Percentiles rank a stretch among this genome's conserved stretches.
Evolutionary conservation across 2,888 invertebrate genomes (phyloP).

Genomic region (Leptura quadrifasciata): DNA sequence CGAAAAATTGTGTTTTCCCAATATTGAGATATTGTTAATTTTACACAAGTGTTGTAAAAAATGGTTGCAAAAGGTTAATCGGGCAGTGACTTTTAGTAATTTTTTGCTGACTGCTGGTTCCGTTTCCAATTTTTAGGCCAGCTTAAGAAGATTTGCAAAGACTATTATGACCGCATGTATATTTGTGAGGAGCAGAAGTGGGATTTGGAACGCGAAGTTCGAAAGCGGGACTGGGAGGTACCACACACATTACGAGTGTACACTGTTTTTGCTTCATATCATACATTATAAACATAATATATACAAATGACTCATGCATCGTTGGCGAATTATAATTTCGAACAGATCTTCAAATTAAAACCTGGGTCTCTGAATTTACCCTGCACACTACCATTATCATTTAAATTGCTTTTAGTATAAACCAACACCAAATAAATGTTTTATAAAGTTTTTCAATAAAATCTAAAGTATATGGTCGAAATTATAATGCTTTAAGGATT

Average conservation of each 20-base stretch:
- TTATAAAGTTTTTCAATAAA: too few species aligned
- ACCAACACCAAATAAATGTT: too few species aligned
- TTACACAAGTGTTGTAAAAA: slow-evolving; percentile 18
- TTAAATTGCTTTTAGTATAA: too few species aligned
- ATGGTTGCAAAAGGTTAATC: slow-evolving; percentile 27
- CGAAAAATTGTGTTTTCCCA: background rate
- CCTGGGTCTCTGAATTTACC: too few species aligned
- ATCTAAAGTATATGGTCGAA: too few species aligned
- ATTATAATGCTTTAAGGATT: too few species aligned
- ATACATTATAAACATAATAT: slow-evolving; percentile 53
- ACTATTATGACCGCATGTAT: slow-evolving; percentile 97
- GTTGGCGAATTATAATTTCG: slow-evolving; percentile 47
- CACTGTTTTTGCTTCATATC: slow-evolving; percentile 65
- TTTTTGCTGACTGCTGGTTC: slow-evolving; percentile 71
- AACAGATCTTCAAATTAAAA: background rate
- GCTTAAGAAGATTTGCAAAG: slow-evolving; percentile 95
- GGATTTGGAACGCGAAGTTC: slow-evolving; percentile 99
- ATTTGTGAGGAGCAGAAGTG: slow-evolving; percentile 99
- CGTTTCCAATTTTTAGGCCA: slow-evolving; percentile 81
- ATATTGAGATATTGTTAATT: background rate
- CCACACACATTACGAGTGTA: slow-evolving; percentile 69
- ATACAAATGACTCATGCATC: slow-evolving; percentile 19
- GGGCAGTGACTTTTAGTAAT: slow-evolving; percentile 35
- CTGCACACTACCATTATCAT: too few species aligned
- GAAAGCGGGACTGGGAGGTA: slow-evolving; percentile 99